Evolutionary conservation across 2,888 invertebrate species (phyloP).

Genomic region (Clunio marinus): DNA sequence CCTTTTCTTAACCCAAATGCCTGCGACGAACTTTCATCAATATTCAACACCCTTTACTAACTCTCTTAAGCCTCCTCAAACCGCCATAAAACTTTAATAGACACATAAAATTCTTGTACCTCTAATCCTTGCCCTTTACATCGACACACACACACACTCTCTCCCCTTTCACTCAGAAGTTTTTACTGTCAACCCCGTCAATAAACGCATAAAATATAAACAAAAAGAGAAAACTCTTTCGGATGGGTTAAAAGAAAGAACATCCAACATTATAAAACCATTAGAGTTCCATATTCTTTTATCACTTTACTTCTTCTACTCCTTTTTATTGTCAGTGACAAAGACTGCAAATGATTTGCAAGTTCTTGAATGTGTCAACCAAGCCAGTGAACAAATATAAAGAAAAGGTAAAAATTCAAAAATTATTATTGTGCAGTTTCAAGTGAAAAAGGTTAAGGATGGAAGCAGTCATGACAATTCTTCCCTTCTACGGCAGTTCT

Average conservation of each 20-base stretch:
- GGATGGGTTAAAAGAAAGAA: slow-evolving; percentile 9
- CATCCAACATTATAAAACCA: slow-evolving; percentile 39
- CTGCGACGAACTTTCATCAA: background rate
- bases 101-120: slow-evolving; percentile 26
- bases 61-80: background rate
- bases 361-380: background rate
- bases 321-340: slow-evolving; percentile 12
- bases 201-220: slow-evolving; percentile 16
- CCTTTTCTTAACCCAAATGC: background rate
- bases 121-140: slow-evolving; percentile 37
- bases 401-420: too few species aligned
- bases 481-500: background rate
- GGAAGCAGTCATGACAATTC: background rate
- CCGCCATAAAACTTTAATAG: slow-evolving; percentile 25
- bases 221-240: slow-evolving; percentile 12
- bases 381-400: too few species aligned
- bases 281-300: slow-evolving; percentile 36
- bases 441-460: background rate
- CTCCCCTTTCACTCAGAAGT: background rate
- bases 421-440: background rate
- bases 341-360: slow-evolving; percentile 2
- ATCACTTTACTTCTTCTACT: slow-evolving; percentile 34
- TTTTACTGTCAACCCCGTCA: slow-evolving; percentile 8
- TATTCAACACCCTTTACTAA: background rate
- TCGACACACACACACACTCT: background rate